Evolutionary conservation across 92 coral and sea anemone genomes (phyloP).

Genomic region (Montipora capitata): DNA sequence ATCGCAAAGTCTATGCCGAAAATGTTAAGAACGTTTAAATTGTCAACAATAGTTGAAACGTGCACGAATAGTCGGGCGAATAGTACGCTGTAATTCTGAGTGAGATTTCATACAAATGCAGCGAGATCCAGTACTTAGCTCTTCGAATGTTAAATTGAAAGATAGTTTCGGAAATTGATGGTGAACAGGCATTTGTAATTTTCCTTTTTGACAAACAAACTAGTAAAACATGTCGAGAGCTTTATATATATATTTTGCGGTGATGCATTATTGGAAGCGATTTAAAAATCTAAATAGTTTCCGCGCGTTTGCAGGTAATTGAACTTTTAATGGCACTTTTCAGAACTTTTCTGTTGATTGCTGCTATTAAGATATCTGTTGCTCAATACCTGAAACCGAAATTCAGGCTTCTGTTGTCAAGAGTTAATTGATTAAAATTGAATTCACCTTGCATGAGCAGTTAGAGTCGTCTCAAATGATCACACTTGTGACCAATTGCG

Average conservation of each 20-base stretch:
- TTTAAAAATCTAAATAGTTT: not conserved
- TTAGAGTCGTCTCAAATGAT: slow-evolving; percentile 3
- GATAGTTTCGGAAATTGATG: not conserved
- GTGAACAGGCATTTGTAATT: slow-evolving; percentile 24
- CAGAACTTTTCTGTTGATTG: too few species aligned
- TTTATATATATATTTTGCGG: not conserved
- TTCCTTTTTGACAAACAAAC: not conserved
- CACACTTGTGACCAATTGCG: slow-evolving; percentile 16
- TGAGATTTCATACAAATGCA: too few species aligned
- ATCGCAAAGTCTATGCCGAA: not conserved
- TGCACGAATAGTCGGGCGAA: too few species aligned
- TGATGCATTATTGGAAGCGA: not conserved
- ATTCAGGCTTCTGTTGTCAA: slow-evolving; percentile 4
- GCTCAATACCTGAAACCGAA: not conserved
- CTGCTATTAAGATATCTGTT: not conserved
- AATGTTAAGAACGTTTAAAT: too few species aligned
- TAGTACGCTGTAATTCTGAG: too few species aligned
- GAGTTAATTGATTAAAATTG: slow-evolving; percentile 16
- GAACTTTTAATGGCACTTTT: not conserved
- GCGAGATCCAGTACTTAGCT: not conserved
- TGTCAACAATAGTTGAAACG: too few species aligned
- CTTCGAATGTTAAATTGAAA: not conserved
- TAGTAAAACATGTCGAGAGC: not conserved
- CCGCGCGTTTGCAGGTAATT: slow-evolving; percentile 6
- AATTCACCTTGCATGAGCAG: not conserved